Evolutionary conservation across 2,797 vertebrate species (phyloP), one percentile per base, ranked within the genome.

Genomic region (Iguana delicatissima): DNA sequence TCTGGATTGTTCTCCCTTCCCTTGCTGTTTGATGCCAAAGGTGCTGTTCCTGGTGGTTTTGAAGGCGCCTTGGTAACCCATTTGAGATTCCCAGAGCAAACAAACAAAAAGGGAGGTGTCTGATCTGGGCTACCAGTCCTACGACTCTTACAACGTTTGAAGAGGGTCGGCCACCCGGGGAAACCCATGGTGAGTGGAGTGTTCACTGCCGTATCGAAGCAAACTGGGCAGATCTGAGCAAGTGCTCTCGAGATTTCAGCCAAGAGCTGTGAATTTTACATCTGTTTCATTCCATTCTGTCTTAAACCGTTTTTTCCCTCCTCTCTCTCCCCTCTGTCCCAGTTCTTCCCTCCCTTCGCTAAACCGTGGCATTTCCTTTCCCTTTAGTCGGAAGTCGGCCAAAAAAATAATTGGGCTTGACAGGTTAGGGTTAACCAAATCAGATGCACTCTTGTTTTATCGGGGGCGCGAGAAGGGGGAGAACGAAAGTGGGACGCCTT

Each of bases 151-250:
- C 35, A 50, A 50, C 24, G 59, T 84, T 87, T 67, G 85, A n/a
- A 83, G 67, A 59, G 10, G 29, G 50, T 29, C 16, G 90, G 95
- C 93, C 96, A 95, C 95, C 96, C 95, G 85, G 95, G 92, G 93
- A 76, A 96, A 96, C 93, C 96, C 93, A 95, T 26, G 29, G 26
- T 9, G 29, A 22, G 62, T 95, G 92, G 94, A 69, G 89, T 1
- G 72, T 89, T 95, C 88, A 80, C 16, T 95, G 92, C 96, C 94
- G 96, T 94, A 26, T 92, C 87, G 92, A 95, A 94, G 90, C 95
- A 93, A 85, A 89, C 93, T 86, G 74, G 89, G 89, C 46, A 1
- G 93, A 91, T 92, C 6, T 89, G 86, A 91, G 90, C 94, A 94
- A 92, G 93, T 26, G 52, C 90, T 90, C 89, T 85, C 77, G 32